Percentiles rank a stretch among this genome's conserved stretches.
These are phyloP conservation scores for Apodemia mormo DNA, from an alignment of 2,888 invertebrate species.

Conservation along the genomic window DNA sequence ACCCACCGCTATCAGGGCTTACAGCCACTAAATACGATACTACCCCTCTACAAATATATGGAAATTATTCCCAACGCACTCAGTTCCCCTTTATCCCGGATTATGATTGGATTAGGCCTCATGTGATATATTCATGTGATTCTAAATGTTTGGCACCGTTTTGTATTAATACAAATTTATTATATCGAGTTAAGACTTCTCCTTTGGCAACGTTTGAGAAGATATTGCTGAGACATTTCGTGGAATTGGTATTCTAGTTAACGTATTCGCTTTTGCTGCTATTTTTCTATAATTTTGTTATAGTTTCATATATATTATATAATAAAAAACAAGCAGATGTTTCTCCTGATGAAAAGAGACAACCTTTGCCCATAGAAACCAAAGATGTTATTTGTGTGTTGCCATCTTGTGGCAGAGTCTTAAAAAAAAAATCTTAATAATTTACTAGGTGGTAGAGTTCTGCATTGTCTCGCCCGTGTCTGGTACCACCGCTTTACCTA, in stretches of 20 bases:
- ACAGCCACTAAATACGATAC: conserved; percentile 48
- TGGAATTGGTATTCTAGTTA: neutral
- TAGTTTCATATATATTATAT: too few relatives aligned
- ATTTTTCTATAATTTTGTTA: too few relatives aligned
- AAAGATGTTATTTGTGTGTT: too few relatives aligned
- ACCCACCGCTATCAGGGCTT: conserved; percentile 45
- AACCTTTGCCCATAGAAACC: too few relatives aligned
- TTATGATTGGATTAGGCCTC: conserved; percentile 44
- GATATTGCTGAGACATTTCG: neutral
- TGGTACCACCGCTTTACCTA: too few relatives aligned
- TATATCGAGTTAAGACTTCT: neutral
- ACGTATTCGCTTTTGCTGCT: too few relatives aligned
- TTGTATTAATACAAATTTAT: conserved; percentile 13
- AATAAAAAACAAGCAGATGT: too few relatives aligned
- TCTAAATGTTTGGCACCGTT: conserved; percentile 8
- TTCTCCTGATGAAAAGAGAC: too few relatives aligned
- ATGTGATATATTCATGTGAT: conserved; percentile 23
- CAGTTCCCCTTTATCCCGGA: conserved; percentile 51
- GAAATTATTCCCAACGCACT: conserved; percentile 50
- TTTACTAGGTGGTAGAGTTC: too few relatives aligned
- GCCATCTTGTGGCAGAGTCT: too few relatives aligned
- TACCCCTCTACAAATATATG: conserved; percentile 50
- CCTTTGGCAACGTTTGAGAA: conserved; percentile 4
- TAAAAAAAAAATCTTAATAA: too few relatives aligned
- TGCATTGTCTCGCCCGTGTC: too few relatives aligned